Conservation (phyloP, 2,113 vertebrate genomes). For the Xiphophorus hellerii region DNA sequence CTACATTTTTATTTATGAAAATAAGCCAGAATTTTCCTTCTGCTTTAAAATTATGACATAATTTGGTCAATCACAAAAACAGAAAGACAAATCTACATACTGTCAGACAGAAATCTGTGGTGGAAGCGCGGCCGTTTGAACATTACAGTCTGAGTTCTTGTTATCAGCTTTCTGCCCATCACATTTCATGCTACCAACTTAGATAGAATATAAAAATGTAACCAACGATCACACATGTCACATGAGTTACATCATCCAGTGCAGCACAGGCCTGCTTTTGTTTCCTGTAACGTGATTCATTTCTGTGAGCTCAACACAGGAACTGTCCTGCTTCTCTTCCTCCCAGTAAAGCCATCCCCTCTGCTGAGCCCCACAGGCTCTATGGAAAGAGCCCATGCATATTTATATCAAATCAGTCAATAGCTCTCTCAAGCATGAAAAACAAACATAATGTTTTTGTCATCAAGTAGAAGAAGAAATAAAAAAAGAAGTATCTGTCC, state of each 20-base stretch:
- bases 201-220: background rate
- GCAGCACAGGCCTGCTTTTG: slow-evolving; percentile 16
- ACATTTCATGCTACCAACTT: background rate
- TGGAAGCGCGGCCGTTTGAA: background rate
- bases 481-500: background rate
- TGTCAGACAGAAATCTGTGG: background rate
- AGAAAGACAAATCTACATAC: background rate
- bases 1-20: no score
- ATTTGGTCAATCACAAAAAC: background rate
- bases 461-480: background rate
- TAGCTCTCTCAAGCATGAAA: slow-evolving; percentile 38
- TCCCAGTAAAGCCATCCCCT: slow-evolving; percentile 24
- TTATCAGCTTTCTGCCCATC: background rate
- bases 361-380: background rate
- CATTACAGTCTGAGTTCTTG: background rate
- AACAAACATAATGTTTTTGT: slow-evolving; percentile 5
- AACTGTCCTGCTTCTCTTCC: slow-evolving; percentile 42
- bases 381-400: slow-evolving; percentile 41
- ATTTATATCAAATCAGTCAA: slow-evolving; percentile 50
- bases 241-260: slow-evolving; percentile 48
- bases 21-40: no score
- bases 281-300: slow-evolving; percentile 69
- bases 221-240: background rate
- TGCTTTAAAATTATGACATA: background rate
- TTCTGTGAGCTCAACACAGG: slow-evolving; percentile 41